phyloP scores from a whole-genome alignment of 2,113 vertebrate species.

The Orycteropus afer region DNA sequence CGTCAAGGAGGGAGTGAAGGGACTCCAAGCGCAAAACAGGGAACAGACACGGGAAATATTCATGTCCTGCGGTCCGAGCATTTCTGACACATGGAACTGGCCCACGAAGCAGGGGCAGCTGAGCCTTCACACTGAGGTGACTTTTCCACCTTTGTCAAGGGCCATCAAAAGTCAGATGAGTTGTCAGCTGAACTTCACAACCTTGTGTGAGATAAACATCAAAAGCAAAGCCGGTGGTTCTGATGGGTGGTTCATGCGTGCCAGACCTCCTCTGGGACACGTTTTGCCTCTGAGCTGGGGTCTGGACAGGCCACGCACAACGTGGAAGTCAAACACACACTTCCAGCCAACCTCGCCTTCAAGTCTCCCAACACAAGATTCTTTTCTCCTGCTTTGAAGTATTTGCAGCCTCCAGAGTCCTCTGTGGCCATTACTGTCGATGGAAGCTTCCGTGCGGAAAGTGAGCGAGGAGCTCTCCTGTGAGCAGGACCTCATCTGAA shows the following conservation, averaged over 20 bases:
- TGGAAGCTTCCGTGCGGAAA: no score
- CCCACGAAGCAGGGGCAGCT: background rate
- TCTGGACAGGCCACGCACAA: background rate
- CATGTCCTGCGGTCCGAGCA: background rate
- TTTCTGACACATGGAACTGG: background rate
- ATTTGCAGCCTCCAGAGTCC: background rate
- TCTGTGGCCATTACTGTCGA: background rate
- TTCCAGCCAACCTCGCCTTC: background rate
- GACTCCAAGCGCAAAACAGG: background rate
- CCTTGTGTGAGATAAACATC: background rate
- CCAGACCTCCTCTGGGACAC: no score
- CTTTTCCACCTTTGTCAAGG: background rate
- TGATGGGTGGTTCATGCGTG: background rate
- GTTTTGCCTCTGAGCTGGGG: background rate
- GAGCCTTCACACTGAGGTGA: background rate
- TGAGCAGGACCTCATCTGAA: background rate
- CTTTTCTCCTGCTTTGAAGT: background rate
- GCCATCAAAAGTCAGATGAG: no score
- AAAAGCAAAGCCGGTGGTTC: background rate
- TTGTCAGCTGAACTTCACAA: background rate
- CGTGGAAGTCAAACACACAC: background rate
- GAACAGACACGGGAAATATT: background rate
- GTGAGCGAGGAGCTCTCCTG: background rate
- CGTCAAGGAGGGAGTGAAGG: background rate
- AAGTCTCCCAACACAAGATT: background rate